phyloP scores from a whole-genome alignment of 2,113 vertebrate genomes.

The Eonycteris spelaea region DNA sequence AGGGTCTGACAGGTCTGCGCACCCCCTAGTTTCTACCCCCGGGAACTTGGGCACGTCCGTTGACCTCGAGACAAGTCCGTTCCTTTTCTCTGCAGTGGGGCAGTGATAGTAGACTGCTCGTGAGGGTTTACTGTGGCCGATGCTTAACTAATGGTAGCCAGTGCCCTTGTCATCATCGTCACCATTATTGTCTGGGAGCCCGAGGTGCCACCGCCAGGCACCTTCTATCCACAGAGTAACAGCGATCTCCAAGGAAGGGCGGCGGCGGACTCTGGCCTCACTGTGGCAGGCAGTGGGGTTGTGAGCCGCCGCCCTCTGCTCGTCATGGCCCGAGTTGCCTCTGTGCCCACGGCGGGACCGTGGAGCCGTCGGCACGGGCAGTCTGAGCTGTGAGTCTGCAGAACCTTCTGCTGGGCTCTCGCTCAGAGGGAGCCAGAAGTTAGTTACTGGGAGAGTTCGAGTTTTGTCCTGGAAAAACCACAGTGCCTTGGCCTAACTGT shows the following conservation, averaged over 20 bases:
- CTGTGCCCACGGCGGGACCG: rapidly evolving
- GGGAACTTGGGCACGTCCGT: not conserved
- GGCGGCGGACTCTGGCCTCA: not conserved
- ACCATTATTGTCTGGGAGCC: not conserved
- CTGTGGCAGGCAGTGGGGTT: not conserved
- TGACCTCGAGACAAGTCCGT: not conserved
- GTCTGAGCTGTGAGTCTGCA: not conserved
- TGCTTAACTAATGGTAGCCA: rapidly evolving
- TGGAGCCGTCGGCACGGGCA: not conserved
- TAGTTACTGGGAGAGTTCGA: too few relatives aligned
- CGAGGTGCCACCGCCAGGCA: rapidly evolving
- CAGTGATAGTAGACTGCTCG: not conserved
- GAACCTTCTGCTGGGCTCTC: not conserved
- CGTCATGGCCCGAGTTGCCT: not conserved
- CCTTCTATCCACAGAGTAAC: not conserved
- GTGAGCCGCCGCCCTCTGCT: not conserved
- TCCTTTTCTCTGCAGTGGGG: not conserved
- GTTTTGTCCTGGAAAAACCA: not conserved
- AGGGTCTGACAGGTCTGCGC: not conserved
- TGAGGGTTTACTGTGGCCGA: not conserved
- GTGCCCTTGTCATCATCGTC: rapidly evolving
- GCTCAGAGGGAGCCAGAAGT: not conserved
- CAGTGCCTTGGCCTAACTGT: not conserved
- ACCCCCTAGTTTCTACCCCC: not conserved
- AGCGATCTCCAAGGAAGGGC: not conserved